Evolutionary conservation across 1,140 invertebrate genomes (phyloP), one percentile per base, ranked within the genome.

Genomic region (Drosophila sechellia): DNA sequence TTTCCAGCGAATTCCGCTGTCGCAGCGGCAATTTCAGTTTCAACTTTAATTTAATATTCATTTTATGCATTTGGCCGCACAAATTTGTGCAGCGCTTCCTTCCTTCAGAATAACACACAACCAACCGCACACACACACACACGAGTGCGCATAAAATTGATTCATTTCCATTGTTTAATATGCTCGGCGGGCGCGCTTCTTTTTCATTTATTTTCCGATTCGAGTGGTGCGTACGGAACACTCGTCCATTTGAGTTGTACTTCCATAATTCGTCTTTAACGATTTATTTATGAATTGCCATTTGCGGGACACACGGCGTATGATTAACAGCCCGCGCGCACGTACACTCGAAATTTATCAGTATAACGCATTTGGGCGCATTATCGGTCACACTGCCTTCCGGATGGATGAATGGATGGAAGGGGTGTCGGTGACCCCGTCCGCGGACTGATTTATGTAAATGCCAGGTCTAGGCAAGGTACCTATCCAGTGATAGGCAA

Each of bases 41-140:
- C 83, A 87, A 87, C 84, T 87, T 87, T 87, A 87, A 87, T 87
- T 87, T 87, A 87, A 89, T 87, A 87, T 87, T 87, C 83, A 87
- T 87, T 87, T 87, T 87, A 87, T 87, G 83, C 83, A 87, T 86
- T 86, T 87, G 83, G 79, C 79, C 84, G 40, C 63, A 80, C 72
- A 81, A 86, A 87, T 87, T 86, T 86, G 84, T 86, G 84, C 84
- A 89, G 65, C 48, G 76, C 81, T 87, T 87, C 84, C 84, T 87
- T 87, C 77, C 70, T 63, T 25, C 64, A 69, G 59, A 73, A 31
- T 31, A 31, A 68, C 69, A 40, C 63, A 73, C 70, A 68, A 66
- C 50, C 42, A 17, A 31, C 31, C 31, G 6, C 57, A 68, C 46
- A 17, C 57, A 68, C 43, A n/a, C 57, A 68, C 46, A 53, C 52